These are phyloP conservation scores for Rhagophthalmus giganteus DNA, from an alignment of 2,888 invertebrate genomes.

Conservation along the genomic window DNA sequence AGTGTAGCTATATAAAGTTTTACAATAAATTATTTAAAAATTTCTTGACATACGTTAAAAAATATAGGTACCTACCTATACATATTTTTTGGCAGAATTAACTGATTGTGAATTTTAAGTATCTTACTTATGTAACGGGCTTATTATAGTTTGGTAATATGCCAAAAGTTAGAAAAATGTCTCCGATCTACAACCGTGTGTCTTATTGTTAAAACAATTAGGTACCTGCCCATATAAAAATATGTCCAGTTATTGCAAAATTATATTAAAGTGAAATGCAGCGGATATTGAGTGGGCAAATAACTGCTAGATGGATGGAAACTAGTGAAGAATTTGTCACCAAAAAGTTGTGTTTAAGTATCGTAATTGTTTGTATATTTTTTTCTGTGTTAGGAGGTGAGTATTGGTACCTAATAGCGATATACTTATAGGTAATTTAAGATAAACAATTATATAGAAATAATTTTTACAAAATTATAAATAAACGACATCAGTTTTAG, in stretches of 20 bases:
- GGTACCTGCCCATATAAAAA: not conserved
- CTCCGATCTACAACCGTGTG: not conserved
- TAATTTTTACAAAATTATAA: not conserved
- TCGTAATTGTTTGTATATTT: constrained; percentile 56
- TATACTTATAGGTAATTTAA: no score
- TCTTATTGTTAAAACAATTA: not conserved
- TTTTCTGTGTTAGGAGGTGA: constrained; percentile 55
- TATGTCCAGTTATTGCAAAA: not conserved
- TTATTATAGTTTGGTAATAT: no score
- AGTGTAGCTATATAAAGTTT: no score
- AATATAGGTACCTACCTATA: no score
- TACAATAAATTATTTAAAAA: no score
- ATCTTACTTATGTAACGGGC: no score
- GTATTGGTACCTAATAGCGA: constrained; percentile 20
- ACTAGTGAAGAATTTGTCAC: constrained; percentile 53
- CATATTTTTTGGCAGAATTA: no score
- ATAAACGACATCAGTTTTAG: not conserved
- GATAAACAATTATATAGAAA: not conserved
- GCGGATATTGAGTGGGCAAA: constrained; percentile 56
- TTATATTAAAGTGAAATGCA: constrained; percentile 47
- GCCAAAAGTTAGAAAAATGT: no score
- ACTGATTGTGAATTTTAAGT: no score
- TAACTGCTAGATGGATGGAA: constrained; percentile 46
- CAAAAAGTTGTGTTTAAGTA: constrained; percentile 56
- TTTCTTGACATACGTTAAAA: no score